A percentile compares a stretch with the other conserved stretches of the same genome.
Evolutionary conservation across 64 coral and sea anemone genomes (phyloP).

Genomic region (Porites lutea): DNA sequence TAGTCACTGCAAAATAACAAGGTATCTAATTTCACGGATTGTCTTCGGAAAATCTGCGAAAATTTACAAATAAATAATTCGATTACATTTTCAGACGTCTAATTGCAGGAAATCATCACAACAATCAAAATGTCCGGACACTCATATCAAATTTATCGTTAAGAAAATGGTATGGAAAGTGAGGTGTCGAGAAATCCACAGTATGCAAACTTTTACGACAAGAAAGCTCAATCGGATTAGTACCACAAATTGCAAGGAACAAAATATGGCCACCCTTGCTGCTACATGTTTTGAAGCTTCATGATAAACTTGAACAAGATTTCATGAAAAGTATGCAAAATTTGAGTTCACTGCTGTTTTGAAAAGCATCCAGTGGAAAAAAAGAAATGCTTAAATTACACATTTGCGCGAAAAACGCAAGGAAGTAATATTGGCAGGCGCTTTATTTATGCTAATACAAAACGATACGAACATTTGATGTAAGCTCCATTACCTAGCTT

Average conservation of each 20-base stretch:
- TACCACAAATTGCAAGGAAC: too few species aligned
- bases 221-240: too few species aligned
- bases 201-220: background rate
- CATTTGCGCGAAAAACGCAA: too few species aligned
- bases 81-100: conserved; percentile 2
- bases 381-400: too few species aligned
- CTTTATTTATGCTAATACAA: too few species aligned
- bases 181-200: background rate
- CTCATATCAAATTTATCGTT: background rate
- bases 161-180: background rate
- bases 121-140: background rate
- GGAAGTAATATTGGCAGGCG: too few species aligned
- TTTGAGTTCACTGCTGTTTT: background rate
- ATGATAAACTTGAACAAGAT: background rate
- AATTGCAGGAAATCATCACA: background rate
- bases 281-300: background rate
- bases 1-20: background rate
- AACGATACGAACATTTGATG: background rate
- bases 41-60: background rate
- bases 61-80: background rate
- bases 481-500: too few species aligned
- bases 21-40: conserved; percentile 9
- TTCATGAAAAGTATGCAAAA: background rate
- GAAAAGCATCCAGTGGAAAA: too few species aligned
- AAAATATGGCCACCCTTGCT: background rate